Evolutionary conservation across 2,113 vertebrate species (phyloP).

Genomic region (Picathartes gymnocephalus): DNA sequence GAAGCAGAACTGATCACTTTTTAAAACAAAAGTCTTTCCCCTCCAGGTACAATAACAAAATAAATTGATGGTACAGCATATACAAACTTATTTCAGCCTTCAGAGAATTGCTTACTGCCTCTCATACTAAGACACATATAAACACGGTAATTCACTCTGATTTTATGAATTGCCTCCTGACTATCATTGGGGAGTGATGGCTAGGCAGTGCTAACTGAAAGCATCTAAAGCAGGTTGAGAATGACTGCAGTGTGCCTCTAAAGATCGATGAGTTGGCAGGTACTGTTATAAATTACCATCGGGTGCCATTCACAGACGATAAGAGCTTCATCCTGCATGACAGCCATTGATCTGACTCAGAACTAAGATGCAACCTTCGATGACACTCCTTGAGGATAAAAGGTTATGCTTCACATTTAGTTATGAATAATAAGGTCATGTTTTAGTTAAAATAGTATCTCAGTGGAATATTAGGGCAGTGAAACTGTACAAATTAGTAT

Average conservation of each 20-base stretch:
- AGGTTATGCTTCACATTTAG: conserved; percentile 72
- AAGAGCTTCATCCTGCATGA: conserved; percentile 66
- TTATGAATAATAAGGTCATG: conserved; percentile 76
- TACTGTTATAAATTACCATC: conserved; percentile 71
- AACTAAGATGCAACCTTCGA: conserved; percentile 68
- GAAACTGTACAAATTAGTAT: conserved; percentile 73
- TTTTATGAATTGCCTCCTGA: conserved; percentile 54
- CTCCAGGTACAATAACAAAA: conserved; percentile 15
- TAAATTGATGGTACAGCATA: conserved; percentile 9
- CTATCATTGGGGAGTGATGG: neutral
- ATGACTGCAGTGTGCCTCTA: conserved; percentile 53
- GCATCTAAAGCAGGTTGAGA: conserved; percentile 38
- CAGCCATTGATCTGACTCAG: conserved; percentile 69
- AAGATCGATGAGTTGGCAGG: conserved; percentile 72
- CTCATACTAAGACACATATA: conserved; percentile 14
- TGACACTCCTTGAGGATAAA: conserved; percentile 73
- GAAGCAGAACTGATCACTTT: conserved; percentile 37
- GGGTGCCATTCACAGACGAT: conserved; percentile 60
- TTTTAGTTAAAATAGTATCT: conserved; percentile 73
- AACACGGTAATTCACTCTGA: conserved; percentile 36
- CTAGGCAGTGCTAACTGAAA: conserved; percentile 53
- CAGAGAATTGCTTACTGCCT: conserved; percentile 10
- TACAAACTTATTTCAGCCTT: conserved; percentile 26
- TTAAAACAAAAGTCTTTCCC: conserved; percentile 15
- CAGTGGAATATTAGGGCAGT: conserved; percentile 57